Evolutionary conservation across 2,797 vertebrate species (phyloP), one percentile per base, ranked within the genome.

Genomic region (Acestrorhynchus altus): DNA sequence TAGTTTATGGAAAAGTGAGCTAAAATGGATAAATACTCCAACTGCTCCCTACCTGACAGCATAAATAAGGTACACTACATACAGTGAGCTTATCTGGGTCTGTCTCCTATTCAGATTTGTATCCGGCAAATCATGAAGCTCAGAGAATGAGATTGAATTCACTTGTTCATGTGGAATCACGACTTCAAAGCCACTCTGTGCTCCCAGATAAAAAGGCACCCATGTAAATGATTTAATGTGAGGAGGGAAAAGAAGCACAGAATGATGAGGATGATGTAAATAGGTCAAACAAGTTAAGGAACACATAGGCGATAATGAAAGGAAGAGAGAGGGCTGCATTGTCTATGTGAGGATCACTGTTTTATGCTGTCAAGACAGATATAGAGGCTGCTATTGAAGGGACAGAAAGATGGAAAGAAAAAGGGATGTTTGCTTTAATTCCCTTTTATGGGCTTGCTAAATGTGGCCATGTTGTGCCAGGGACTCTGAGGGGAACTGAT

Each of bases 201-300:
- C 49, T 20, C 22, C 35, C 51, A 56, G 61, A 57, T 67, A 11
- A 75, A 57, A 66, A 56, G 73, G 24, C 63, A 44, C 59, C 16
- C 13, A 57, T 76, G 73, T 66, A 67, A 57, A 67, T 56, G 51
- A 67, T 67, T 76, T 56, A 76, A 76, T 44, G 51, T 46, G 26
- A 56, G 24, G 24, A 75, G 39, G 18, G 26, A 65, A 52, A 22
- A 12, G 60, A n/a, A 40, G 35, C 56, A 31, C 26, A 10, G 59
- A 39, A 40, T 49, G 46, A 31, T 67, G 65, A 16, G 46, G 46
- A 18, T 66, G 63, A 76, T 76, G 51, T 44, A 67, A 67, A 75
- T 65, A 40, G 39, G 52, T 54, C 39, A 28, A 56, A 68, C 15
- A 51, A 51, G 65, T 68, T 68, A 51, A 65, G 24, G 46, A 26